Conservation (phyloP, 1,140 invertebrate genomes). For the Triops longicaudatus region DNA sequence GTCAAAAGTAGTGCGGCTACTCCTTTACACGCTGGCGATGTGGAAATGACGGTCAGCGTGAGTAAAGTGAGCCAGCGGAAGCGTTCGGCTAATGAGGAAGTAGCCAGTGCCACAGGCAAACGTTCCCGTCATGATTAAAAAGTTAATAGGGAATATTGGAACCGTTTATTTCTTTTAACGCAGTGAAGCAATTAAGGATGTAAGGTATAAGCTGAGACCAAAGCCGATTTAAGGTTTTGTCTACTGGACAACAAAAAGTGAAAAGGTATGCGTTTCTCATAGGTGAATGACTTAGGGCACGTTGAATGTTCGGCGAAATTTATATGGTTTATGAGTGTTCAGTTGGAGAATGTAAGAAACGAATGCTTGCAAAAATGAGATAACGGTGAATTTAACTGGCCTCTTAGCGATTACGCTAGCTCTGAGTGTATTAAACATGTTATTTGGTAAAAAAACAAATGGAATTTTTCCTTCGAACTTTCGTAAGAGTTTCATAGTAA, state of each 20-base stretch:
- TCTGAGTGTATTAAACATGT: conserved; percentile 1
- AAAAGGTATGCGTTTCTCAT: not conserved
- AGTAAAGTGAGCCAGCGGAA: conserved; percentile 5
- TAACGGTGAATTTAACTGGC: not conserved
- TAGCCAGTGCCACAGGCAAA: not conserved
- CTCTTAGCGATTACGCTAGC: not conserved
- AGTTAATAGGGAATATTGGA: not conserved
- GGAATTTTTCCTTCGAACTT: too few species aligned
- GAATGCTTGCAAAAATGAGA: not conserved
- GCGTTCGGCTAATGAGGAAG: not conserved
- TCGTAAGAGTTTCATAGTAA: too few species aligned
- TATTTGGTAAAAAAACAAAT: conserved; percentile 6
- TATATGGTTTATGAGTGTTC: not conserved
- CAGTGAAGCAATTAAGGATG: not conserved
- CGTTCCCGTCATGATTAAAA: not conserved
- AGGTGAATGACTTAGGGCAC: not conserved
- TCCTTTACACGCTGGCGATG: not conserved
- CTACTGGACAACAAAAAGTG: not conserved
- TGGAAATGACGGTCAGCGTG: conserved; percentile 7
- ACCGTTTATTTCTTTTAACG: not conserved
- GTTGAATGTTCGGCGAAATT: not conserved
- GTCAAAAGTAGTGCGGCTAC: not conserved
- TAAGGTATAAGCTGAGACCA: not conserved
- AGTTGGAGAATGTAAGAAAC: not conserved
- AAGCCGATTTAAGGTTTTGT: not conserved